Conservation (phyloP, 1,140 invertebrate species). For the Temnothorax longispinosus region DNA sequence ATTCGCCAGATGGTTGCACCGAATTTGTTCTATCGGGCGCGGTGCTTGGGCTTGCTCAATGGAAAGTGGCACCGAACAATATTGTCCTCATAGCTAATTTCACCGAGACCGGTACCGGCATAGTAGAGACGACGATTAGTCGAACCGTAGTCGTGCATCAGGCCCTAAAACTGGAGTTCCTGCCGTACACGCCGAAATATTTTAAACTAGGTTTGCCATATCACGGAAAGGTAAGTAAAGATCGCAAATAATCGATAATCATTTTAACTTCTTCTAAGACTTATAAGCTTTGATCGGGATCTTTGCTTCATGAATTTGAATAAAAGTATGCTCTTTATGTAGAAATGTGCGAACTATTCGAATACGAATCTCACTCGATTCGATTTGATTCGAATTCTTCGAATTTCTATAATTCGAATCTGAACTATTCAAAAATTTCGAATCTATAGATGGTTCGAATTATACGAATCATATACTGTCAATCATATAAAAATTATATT, state of each 20-base stretch:
- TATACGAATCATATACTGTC: too few relatives aligned
- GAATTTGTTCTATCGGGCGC: constrained; percentile 83
- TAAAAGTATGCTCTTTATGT: not conserved
- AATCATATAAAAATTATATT: too few relatives aligned
- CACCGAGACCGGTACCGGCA: constrained; percentile 88
- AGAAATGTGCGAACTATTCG: too few relatives aligned
- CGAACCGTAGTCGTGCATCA: constrained; percentile 86
- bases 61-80: constrained; percentile 85
- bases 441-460: too few relatives aligned
- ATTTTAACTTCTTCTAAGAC: not conserved
- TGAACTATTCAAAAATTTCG: too few relatives aligned
- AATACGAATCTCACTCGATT: too few relatives aligned
- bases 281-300: not conserved
- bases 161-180: constrained; percentile 86
- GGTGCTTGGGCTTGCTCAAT: constrained; percentile 83
- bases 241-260: constrained; percentile 7
- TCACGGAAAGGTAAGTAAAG: constrained; percentile 88
- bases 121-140: constrained; percentile 88
- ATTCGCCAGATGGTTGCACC: constrained; percentile 84
- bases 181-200: constrained; percentile 86
- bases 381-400: too few relatives aligned
- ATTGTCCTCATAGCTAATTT: constrained; percentile 87
- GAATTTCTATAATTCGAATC: too few relatives aligned
- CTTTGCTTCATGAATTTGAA: not conserved
- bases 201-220: constrained; percentile 89